These are phyloP conservation scores for Drosophila austrosaltans DNA, from an alignment of 2,888 invertebrate genomes.

Conservation along the genomic window DNA sequence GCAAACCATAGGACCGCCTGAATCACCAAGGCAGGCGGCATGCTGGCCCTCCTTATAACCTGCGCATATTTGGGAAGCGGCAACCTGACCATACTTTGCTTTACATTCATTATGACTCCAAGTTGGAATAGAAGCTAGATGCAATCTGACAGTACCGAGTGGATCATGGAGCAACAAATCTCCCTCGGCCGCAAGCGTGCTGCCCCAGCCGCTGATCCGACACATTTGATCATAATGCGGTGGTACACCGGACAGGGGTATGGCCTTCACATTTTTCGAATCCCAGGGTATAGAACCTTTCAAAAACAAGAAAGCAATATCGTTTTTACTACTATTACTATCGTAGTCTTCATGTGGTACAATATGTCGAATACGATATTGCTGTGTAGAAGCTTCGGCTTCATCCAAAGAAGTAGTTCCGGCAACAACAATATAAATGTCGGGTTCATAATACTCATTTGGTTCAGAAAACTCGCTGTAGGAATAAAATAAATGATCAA, in stretches of 20 bases:
- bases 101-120: neutral
- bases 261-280: neutral
- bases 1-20: neutral
- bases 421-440: constrained; percentile 15
- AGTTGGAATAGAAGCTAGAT: too few relatives aligned
- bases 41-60: neutral
- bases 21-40: neutral
- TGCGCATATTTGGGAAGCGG: neutral
- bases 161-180: too few relatives aligned
- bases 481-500: too few relatives aligned
- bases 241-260: neutral
- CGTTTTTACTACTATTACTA: neutral
- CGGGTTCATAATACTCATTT: too few relatives aligned
- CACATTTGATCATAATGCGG: neutral
- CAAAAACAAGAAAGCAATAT: neutral
- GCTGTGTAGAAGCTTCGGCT: neutral
- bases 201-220: neutral
- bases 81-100: neutral
- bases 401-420: neutral
- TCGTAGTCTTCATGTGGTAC: neutral
- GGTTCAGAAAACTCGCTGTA: too few relatives aligned
- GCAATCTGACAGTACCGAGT: too few relatives aligned
- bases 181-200: too few relatives aligned
- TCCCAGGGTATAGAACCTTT: neutral
- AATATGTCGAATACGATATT: neutral